Evolutionary conservation across 2,113 vertebrate genomes (phyloP), one percentile per base, ranked within the genome.

Genomic region (Apus apus): DNA sequence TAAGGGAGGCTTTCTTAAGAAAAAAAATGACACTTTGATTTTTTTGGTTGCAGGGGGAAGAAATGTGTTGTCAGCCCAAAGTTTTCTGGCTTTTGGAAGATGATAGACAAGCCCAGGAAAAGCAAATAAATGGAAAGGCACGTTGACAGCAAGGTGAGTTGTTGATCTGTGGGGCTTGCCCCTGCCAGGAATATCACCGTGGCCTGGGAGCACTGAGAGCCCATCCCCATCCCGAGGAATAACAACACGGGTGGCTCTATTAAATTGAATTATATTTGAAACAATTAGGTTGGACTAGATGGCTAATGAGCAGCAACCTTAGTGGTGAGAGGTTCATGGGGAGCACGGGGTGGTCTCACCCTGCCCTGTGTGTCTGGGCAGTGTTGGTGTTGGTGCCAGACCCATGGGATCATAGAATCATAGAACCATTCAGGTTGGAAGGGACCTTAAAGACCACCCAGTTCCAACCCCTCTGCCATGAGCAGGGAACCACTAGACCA

Each of bases 191-290:
- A 43, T 43, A 43, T 43, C 40, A 43, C 40, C 40, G 40, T 40
- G 40, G 40, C 13, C 40, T 40, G 38, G 66, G 57, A 45, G 45
- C 8, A 40, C 48, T 19, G 36, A 40, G 57, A 74, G 53, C 85
- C 34, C 22, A 0, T 5, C 64, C 15, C 0, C 10, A 1, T 9
- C 82, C 29, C 0, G 53, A 15, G 57, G 36, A 60, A 11, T 5
- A 11, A 7, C 1, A 2, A 2, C 16, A 1, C 0, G 85, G 85
- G 2, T 1, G 56, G n/a, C 19, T 45, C 92, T 9, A 1, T 27
- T 30, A n/a, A 36, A 77, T 57, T 73, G 53, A 64, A 2, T 57
- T 71, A 5, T 0, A 18, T 26, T 38, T 4, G 26, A 54, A 70
- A 48, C 57, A 48, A 54, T 38, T 62, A 30, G 72, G 15, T 94